These are phyloP conservation scores for Poecilia gillii DNA, from an alignment of 2,797 vertebrate species.

Conservation along the genomic window DNA sequence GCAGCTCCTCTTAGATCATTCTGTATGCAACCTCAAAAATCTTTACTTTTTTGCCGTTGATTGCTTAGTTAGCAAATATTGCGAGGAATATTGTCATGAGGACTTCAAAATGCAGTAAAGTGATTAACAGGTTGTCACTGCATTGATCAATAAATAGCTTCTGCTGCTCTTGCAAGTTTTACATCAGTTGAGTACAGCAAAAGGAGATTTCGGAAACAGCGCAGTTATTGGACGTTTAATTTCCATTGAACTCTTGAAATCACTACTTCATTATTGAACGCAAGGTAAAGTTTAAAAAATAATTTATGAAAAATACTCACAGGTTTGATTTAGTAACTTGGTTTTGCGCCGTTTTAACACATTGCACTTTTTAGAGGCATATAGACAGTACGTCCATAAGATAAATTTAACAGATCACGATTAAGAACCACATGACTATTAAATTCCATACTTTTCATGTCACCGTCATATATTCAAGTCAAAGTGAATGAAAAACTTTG, in stretches of 20 bases:
- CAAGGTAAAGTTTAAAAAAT: background rate
- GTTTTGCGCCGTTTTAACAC: background rate
- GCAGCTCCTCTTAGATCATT: no score
- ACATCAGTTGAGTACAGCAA: background rate
- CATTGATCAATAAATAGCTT: background rate
- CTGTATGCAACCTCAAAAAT: background rate
- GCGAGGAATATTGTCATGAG: background rate
- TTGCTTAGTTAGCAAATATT: background rate
- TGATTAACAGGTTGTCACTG: background rate
- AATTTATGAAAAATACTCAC: background rate
- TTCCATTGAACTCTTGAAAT: background rate
- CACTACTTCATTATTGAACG: background rate
- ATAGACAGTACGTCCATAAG: background rate
- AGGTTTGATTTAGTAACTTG: background rate
- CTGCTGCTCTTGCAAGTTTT: constrained; percentile 1
- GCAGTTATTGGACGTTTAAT: background rate
- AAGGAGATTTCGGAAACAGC: background rate
- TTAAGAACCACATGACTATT: background rate
- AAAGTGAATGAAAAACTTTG: background rate
- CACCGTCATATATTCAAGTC: background rate
- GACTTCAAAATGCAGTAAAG: background rate
- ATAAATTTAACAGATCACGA: background rate
- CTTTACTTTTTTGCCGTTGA: background rate
- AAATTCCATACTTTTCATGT: background rate
- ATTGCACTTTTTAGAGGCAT: background rate